phyloP scores from a whole-genome alignment of 2,797 vertebrate species.

The Phoeniculus purpureus region DNA sequence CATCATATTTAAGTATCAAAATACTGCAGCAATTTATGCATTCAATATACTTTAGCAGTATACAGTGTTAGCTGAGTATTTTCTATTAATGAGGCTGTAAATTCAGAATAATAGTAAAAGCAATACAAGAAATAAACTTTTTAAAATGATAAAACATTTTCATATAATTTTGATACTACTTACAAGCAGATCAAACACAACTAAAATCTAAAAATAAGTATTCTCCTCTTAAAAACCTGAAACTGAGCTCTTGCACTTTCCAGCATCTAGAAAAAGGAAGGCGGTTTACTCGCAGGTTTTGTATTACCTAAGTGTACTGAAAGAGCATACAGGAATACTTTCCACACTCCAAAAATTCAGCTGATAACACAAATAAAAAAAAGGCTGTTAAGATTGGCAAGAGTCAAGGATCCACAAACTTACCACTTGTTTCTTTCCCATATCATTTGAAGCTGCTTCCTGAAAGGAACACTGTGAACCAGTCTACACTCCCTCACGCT shows the following conservation, averaged over 20 bases:
- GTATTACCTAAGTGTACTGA: neutral
- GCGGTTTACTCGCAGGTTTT: neutral
- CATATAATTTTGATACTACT: neutral
- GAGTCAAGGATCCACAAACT: conserved; percentile 51
- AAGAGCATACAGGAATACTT: neutral
- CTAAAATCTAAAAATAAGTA: neutral
- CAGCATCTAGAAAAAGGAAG: neutral
- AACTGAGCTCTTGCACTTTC: neutral
- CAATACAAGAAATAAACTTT: neutral
- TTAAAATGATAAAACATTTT: neutral
- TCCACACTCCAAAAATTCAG: neutral
- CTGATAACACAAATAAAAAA: neutral
- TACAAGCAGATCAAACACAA: neutral
- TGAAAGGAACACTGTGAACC: conserved; percentile 22
- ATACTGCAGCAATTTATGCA: neutral
- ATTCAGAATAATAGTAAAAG: neutral
- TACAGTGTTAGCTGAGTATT: rapidly evolving
- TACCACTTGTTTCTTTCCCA: conserved; percentile 85
- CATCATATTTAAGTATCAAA: neutral
- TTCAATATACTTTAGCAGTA: neutral
- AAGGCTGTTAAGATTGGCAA: neutral
- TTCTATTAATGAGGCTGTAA: neutral
- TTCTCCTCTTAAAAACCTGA: neutral
- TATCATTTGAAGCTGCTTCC: conserved; percentile 62
- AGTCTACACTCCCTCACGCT: conserved; percentile 7